These are phyloP conservation scores for Esox masquinongy DNA, from an alignment of 2,797 vertebrate species.

Conservation along the genomic window DNA sequence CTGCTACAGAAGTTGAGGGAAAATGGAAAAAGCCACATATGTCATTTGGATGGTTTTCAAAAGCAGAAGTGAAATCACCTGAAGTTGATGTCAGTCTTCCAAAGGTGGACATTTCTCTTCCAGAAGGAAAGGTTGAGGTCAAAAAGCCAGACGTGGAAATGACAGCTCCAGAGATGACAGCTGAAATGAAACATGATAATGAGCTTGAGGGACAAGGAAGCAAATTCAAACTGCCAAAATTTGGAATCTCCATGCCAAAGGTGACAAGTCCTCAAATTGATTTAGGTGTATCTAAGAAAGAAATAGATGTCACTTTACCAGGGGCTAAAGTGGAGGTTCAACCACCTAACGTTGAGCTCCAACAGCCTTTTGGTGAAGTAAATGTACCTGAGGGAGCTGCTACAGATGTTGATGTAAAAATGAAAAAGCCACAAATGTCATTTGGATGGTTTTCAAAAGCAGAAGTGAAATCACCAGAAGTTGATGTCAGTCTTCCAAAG, in stretches of 20 bases:
- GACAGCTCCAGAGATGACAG: conserved; percentile 27
- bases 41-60: conserved; percentile 15
- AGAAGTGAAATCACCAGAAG: conserved; percentile 1
- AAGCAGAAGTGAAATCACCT: conserved; percentile 1
- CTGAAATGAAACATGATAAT: conserved; percentile 1
- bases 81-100: conserved; percentile 8
- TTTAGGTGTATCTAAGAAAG: conserved; percentile 18
- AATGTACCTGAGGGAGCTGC: conserved; percentile 14
- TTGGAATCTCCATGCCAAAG: conserved; percentile 57
- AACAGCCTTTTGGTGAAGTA: conserved; percentile 12
- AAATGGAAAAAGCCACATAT: background rate
- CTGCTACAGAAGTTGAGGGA: background rate
- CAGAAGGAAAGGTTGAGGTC: conserved; percentile 28
- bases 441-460: conserved; percentile 13
- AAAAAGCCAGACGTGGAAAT: conserved; percentile 31
- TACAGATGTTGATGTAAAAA: conserved; percentile 21
- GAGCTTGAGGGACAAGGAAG: conserved; percentile 35
- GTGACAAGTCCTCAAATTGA: conserved; percentile 29
- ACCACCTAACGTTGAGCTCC: conserved; percentile 24
- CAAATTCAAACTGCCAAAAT: conserved; percentile 60
- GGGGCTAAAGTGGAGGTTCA: conserved; percentile 20
- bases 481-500: conserved; percentile 8
- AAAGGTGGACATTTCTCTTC: background rate
- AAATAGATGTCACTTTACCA: conserved; percentile 30
- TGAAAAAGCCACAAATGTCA: conserved; percentile 5